Percentiles rank a stretch among this genome's conserved stretches.
Evolutionary conservation across 2,888 invertebrate genomes (phyloP).

Genomic region (Chaitophorus viminalis): DNA sequence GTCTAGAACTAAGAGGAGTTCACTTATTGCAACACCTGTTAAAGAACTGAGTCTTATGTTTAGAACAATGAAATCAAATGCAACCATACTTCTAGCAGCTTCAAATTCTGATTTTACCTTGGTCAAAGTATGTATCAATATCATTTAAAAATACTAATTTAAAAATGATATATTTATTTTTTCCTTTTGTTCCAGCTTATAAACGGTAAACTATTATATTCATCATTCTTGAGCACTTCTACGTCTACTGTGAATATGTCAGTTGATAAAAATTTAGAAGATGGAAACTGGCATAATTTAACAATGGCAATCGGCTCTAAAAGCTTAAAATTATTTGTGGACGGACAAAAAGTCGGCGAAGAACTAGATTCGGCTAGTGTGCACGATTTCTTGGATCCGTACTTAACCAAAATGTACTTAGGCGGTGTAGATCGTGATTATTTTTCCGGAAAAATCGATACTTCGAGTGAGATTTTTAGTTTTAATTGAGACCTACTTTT

Average conservation of each 20-base stretch:
- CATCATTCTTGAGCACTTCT: slow-evolving; percentile 77
- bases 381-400: slow-evolving; percentile 92
- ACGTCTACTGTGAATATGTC: slow-evolving; percentile 83
- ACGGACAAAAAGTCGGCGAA: slow-evolving; percentile 79
- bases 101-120: slow-evolving; percentile 89
- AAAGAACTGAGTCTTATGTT: slow-evolving; percentile 84
- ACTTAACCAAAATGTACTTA: slow-evolving; percentile 81
- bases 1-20: slow-evolving; percentile 40
- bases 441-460: slow-evolving; percentile 69
- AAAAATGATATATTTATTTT: neutral
- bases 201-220: slow-evolving; percentile 81
- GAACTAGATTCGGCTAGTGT: slow-evolving; percentile 87
- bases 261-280: slow-evolving; percentile 75
- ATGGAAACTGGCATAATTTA: slow-evolving; percentile 91
- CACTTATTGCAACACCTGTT: slow-evolving; percentile 69
- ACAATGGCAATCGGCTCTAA: slow-evolving; percentile 79
- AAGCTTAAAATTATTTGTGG: slow-evolving; percentile 76
- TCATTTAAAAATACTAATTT: neutral
- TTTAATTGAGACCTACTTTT: neutral
- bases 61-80: slow-evolving; percentile 80
- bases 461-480: slow-evolving; percentile 64
- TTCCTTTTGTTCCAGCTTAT: slow-evolving; percentile 69
- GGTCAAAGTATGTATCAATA: slow-evolving; percentile 72
- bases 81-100: slow-evolving; percentile 85
- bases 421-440: slow-evolving; percentile 79